Evolutionary conservation across 2,888 invertebrate genomes (phyloP).

Genomic region (Chrysomela aeneicollis): DNA sequence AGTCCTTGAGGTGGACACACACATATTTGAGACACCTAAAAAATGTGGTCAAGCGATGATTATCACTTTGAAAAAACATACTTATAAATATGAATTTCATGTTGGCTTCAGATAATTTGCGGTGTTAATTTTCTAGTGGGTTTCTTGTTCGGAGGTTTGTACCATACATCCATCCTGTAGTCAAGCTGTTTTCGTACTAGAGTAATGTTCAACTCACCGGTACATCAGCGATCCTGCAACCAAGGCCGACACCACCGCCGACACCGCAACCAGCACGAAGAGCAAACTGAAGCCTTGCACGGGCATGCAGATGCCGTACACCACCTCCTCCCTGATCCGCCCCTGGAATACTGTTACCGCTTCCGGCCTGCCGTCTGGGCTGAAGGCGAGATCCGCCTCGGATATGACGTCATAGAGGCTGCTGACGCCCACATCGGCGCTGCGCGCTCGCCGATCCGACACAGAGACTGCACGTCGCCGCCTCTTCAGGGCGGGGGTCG

Average conservation of each 20-base stretch:
- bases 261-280: slow-evolving; percentile 86
- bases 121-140: too few species aligned
- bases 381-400: slow-evolving; percentile 89
- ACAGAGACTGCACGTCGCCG: slow-evolving; percentile 72
- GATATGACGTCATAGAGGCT: slow-evolving; percentile 90
- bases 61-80: too few species aligned
- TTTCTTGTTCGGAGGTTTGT: too few species aligned
- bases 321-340: slow-evolving; percentile 86
- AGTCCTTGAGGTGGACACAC: too few species aligned
- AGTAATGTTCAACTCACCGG: too few species aligned
- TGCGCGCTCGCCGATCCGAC: slow-evolving; percentile 73
- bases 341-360: slow-evolving; percentile 89
- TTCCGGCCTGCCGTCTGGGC: slow-evolving; percentile 80
- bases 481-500: slow-evolving; percentile 58
- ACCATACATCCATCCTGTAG: too few species aligned
- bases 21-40: too few species aligned
- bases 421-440: slow-evolving; percentile 88
- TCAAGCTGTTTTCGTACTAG: too few species aligned
- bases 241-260: slow-evolving; percentile 86
- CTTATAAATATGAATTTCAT: too few species aligned
- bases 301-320: slow-evolving; percentile 91
- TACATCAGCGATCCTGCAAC: slow-evolving; percentile 71
- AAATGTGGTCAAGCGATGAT: too few species aligned
- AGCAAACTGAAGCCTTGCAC: slow-evolving; percentile 88
- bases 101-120: too few species aligned